These are phyloP conservation scores for Lophius piscatorius DNA, from an alignment of 2,113 vertebrate species.

Conservation along the genomic window DNA sequence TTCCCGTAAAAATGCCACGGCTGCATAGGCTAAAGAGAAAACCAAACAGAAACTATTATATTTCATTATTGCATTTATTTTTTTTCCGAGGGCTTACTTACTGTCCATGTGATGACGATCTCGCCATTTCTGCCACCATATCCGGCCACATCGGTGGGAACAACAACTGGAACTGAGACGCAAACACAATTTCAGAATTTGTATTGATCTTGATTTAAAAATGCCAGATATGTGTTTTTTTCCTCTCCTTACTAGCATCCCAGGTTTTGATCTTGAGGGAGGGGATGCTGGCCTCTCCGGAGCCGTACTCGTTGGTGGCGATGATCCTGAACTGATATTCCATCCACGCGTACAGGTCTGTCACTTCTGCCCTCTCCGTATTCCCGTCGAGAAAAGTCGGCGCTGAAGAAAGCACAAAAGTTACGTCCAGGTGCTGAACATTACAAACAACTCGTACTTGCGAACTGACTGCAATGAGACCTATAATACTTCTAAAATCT, in stretches of 20 bases:
- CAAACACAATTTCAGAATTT: neutral
- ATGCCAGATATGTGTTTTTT: neutral
- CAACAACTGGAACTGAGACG: slow-evolving; percentile 87
- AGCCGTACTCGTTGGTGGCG: slow-evolving; percentile 90
- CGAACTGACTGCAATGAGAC: too few species aligned
- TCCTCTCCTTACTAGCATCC: slow-evolving; percentile 83
- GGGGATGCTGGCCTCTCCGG: slow-evolving; percentile 91
- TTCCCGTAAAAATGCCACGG: slow-evolving; percentile 94
- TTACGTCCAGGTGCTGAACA: too few species aligned
- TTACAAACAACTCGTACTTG: too few species aligned
- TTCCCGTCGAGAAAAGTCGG: slow-evolving; percentile 88
- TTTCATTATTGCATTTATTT: neutral
- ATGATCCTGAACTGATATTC: slow-evolving; percentile 95
- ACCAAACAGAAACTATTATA: too few species aligned
- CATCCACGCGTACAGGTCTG: slow-evolving; percentile 95
- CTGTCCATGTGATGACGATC: slow-evolving; percentile 94
- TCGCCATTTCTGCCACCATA: slow-evolving; percentile 91
- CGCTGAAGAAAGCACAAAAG: slow-evolving; percentile 74
- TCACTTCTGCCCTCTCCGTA: slow-evolving; percentile 85
- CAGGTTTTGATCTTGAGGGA: slow-evolving; percentile 93
- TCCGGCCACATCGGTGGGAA: slow-evolving; percentile 90
- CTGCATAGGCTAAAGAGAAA: slow-evolving; percentile 86
- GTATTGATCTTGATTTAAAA: neutral
- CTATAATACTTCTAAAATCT: too few species aligned
- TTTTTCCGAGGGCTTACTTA: slow-evolving; percentile 61